A percentile compares a stretch with the other conserved stretches of the same genome.
Conservation (phyloP, 2,797 vertebrate species). For the Dendrocincla fuliginosa region DNA sequence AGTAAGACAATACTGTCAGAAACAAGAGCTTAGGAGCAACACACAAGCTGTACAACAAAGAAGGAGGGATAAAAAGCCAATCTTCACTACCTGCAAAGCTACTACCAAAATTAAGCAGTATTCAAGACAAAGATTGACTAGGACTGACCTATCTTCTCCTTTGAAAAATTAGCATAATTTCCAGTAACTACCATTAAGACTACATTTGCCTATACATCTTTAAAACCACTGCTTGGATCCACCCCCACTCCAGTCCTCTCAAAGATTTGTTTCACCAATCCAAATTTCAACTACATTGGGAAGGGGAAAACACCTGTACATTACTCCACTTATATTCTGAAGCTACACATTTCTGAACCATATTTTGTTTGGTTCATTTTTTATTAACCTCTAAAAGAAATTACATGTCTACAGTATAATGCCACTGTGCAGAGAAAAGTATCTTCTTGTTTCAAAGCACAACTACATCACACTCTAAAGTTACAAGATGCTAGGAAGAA, state of each 20-base stretch:
- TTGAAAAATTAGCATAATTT: background rate
- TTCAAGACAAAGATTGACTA: background rate
- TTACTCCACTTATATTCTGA: background rate
- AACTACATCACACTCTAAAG: background rate
- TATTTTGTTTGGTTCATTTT: background rate
- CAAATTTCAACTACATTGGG: background rate
- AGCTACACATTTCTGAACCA: background rate
- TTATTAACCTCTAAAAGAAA: background rate
- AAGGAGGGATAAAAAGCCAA: background rate
- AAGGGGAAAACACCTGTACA: background rate
- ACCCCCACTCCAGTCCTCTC: accelerated
- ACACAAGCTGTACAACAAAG: background rate
- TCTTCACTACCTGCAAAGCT: background rate
- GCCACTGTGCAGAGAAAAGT: background rate
- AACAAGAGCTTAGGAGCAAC: background rate
- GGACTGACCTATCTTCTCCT: background rate
- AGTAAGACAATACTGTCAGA: background rate
- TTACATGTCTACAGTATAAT: background rate
- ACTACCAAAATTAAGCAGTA: background rate
- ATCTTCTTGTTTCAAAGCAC: background rate
- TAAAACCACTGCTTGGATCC: background rate
- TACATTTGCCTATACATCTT: background rate
- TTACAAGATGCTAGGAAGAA: background rate
- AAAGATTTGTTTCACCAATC: background rate
- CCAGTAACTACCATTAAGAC: background rate